These are phyloP conservation scores for Pocota personata DNA, from an alignment of 2,888 invertebrate species.

Conservation along the genomic window DNA sequence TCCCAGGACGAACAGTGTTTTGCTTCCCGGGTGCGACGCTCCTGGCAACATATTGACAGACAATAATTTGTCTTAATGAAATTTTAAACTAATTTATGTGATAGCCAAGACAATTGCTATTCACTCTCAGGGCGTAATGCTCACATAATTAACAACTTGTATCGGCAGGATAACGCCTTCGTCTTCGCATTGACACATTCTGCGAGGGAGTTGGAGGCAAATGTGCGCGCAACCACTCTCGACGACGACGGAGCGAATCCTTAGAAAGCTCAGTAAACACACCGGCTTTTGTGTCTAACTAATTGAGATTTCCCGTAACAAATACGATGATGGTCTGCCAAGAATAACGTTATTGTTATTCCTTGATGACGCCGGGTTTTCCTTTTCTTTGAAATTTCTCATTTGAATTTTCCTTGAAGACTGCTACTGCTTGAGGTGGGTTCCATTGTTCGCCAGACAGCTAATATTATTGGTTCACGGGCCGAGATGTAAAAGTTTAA, in stretches of 20 bases:
- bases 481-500: slow-evolving; percentile 61
- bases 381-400: slow-evolving; percentile 64
- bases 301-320: slow-evolving; percentile 72
- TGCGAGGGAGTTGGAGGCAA: neutral
- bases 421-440: slow-evolving; percentile 19
- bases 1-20: slow-evolving; percentile 40
- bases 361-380: slow-evolving; percentile 59
- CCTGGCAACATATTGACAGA: slow-evolving; percentile 83
- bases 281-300: slow-evolving; percentile 66
- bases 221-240: slow-evolving; percentile 28
- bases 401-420: slow-evolving; percentile 67
- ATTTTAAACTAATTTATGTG: slow-evolving; percentile 82
- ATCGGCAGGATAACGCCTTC: slow-evolving; percentile 12
- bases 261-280: slow-evolving; percentile 56
- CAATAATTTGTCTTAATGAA: slow-evolving; percentile 83
- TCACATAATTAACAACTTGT: slow-evolving; percentile 51
- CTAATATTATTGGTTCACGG: slow-evolving; percentile 44
- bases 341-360: slow-evolving; percentile 58
- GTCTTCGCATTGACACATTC: slow-evolving; percentile 16
- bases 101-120: slow-evolving; percentile 63
- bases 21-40: slow-evolving; percentile 6
- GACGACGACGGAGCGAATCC: slow-evolving; percentile 53
- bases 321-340: slow-evolving; percentile 59
- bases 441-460: slow-evolving; percentile 67
- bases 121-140: neutral